A percentile compares a stretch with the other conserved stretches of the same genome.
Evolutionary conservation across 2,888 invertebrate genomes (phyloP).

Genomic region (Brachyopa scutellaris): DNA sequence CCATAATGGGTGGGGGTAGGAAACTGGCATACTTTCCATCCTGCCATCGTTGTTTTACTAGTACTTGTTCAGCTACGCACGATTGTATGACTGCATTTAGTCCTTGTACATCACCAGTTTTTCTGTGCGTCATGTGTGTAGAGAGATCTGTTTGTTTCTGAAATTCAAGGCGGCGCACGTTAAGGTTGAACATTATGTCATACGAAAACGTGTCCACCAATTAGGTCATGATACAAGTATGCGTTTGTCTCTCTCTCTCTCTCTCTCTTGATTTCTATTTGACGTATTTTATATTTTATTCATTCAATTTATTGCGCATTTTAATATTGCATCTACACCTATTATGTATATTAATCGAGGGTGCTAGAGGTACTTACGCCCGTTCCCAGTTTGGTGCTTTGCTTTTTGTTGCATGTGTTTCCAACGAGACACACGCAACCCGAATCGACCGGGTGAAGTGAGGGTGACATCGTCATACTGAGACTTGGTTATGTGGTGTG

Average conservation of each 20-base stretch:
- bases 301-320: conserved; percentile 58
- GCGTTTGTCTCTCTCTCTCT: neutral
- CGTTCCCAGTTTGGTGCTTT: conserved; percentile 1
- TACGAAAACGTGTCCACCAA: conserved; percentile 41
- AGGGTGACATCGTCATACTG: conserved; percentile 28
- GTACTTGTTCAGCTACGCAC: too few species aligned
- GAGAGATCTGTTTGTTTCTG: conserved; percentile 17
- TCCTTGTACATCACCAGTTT: too few species aligned
- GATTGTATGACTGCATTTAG: too few species aligned
- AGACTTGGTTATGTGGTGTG: conserved; percentile 42
- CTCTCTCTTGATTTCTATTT: too few species aligned
- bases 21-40: too few species aligned
- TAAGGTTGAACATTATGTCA: conserved; percentile 30
- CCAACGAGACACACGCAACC: conserved; percentile 38
- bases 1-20: too few species aligned
- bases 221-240: conserved; percentile 47
- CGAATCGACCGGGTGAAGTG: conserved; percentile 17
- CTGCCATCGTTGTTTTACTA: too few species aligned
- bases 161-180: conserved; percentile 41
- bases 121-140: too few species aligned
- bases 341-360: too few species aligned
- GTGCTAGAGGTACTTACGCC: neutral
- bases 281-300: conserved; percentile 20
- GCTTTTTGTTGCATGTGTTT: conserved; percentile 11
- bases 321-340: conserved; percentile 64